These are phyloP conservation scores for Pocillopora meandrina DNA, from an alignment of 92 coral and sea anemone species.

Conservation along the genomic window DNA sequence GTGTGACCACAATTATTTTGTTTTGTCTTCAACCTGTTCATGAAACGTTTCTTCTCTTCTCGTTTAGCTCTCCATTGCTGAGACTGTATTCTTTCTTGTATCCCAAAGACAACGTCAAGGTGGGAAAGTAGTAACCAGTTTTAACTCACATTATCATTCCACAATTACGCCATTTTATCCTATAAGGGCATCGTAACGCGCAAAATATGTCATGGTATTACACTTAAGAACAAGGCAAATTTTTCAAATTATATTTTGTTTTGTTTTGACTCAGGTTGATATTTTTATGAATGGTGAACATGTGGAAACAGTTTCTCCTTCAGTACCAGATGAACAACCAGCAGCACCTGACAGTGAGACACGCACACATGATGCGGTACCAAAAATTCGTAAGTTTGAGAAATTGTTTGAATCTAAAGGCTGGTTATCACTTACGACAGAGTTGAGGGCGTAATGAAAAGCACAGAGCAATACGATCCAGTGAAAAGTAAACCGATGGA, in stretches of 20 bases:
- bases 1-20: not conserved
- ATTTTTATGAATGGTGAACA: slow-evolving; percentile 78
- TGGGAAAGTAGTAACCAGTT: slow-evolving; percentile 4
- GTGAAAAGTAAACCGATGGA: too few relatives aligned
- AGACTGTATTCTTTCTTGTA: slow-evolving; percentile 91
- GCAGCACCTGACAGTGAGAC: slow-evolving; percentile 39
- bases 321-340: slow-evolving; percentile 30
- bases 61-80: slow-evolving; percentile 80
- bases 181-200: too few relatives aligned
- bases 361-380: slow-evolving; percentile 57
- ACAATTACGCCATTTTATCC: too few relatives aligned
- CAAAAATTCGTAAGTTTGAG: slow-evolving; percentile 66
- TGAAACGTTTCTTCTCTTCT: not conserved
- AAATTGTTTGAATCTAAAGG: not conserved
- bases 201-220: too few relatives aligned
- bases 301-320: slow-evolving; percentile 70
- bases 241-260: too few relatives aligned
- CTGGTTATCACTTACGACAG: too few relatives aligned
- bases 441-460: too few relatives aligned
- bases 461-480: too few relatives aligned
- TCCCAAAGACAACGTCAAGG: slow-evolving; percentile 88
- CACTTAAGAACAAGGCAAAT: too few relatives aligned
- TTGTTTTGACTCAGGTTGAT: slow-evolving; percentile 35
- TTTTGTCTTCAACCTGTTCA: not conserved
- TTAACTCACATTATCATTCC: too few relatives aligned